These are phyloP conservation scores for Caenorhabditis becei DNA, from an alignment of 2,888 invertebrate species.

Conservation along the genomic window DNA sequence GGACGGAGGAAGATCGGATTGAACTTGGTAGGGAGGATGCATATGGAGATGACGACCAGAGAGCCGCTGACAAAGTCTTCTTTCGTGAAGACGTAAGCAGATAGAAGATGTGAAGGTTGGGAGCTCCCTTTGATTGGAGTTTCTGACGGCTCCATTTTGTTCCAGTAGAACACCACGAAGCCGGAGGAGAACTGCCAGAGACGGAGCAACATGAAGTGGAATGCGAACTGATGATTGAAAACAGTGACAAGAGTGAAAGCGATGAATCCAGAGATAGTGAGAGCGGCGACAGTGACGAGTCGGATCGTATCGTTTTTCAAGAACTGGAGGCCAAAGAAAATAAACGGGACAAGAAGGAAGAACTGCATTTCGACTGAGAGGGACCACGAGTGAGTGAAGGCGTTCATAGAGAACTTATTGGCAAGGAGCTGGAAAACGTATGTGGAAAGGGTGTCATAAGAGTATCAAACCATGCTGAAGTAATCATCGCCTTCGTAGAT, in stretches of 20 bases:
- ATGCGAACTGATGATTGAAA: slow-evolving; percentile 57
- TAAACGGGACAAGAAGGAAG: slow-evolving; percentile 56
- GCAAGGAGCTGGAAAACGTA: slow-evolving; percentile 40
- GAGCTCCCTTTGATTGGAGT: background rate
- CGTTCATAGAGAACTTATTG: slow-evolving; percentile 54
- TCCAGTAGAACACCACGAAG: slow-evolving; percentile 40
- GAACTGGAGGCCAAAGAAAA: slow-evolving; percentile 44
- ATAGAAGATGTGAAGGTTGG: background rate
- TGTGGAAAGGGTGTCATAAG: slow-evolving; percentile 12
- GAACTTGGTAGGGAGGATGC: slow-evolving; percentile 27
- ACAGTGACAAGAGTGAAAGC: background rate
- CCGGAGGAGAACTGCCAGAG: slow-evolving; percentile 61
- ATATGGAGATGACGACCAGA: slow-evolving; percentile 7
- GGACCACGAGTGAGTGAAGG: slow-evolving; percentile 57
- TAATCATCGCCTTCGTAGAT: slow-evolving; percentile 61
- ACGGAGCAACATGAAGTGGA: slow-evolving; percentile 59
- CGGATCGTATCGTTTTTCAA: slow-evolving; percentile 42
- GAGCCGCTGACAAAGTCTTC: slow-evolving; percentile 8
- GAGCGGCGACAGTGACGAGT: slow-evolving; percentile 21
- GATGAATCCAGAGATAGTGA: slow-evolving; percentile 22
- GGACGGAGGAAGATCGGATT: slow-evolving; percentile 25
- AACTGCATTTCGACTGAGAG: slow-evolving; percentile 60
- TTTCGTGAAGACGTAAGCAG: background rate
- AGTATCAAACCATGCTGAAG: slow-evolving; percentile 16
- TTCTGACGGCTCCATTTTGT: slow-evolving; percentile 2